phyloP scores from a whole-genome alignment of 2,888 invertebrate genomes.

The Dysmachus trigonus region DNA sequence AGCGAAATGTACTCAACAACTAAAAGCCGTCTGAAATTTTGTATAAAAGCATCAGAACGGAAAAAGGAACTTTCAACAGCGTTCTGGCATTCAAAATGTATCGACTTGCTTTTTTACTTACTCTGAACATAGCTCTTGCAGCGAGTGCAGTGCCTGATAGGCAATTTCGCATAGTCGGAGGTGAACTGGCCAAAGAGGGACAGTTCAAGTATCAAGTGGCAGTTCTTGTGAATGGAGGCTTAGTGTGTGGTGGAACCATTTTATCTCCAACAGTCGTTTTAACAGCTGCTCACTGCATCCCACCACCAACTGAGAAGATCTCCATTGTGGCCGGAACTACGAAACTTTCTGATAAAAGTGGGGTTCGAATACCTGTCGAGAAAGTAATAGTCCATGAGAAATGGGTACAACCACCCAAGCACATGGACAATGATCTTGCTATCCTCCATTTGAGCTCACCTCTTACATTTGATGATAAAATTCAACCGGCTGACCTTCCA shows the following conservation, averaged over 20 bases:
- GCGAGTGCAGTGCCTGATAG: not conserved
- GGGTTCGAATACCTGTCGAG: not conserved
- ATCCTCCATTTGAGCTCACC: not conserved
- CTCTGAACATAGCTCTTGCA: not conserved
- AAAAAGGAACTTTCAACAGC: not conserved
- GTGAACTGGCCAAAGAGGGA: not conserved
- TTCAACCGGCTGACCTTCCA: not conserved
- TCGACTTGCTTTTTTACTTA: not conserved
- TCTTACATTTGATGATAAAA: not conserved
- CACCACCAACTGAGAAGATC: not conserved
- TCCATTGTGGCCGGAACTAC: not conserved
- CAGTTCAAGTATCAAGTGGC: not conserved
- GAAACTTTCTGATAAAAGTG: not conserved
- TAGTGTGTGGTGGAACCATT: not conserved
- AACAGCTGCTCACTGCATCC: not conserved
- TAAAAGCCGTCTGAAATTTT: not conserved
- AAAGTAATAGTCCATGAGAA: not conserved
- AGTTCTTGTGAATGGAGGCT: not conserved
- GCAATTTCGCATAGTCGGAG: not conserved
- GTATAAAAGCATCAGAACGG: not conserved
- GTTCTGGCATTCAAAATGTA: not conserved
- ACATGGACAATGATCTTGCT: not conserved
- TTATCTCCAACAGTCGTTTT: not conserved
- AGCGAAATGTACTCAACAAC: not conserved
- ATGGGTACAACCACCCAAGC: not conserved